These are phyloP conservation scores for Holothuria scabra DNA, from an alignment of 53 echinoderm and acorn worm genomes.

Conservation along the genomic window DNA sequence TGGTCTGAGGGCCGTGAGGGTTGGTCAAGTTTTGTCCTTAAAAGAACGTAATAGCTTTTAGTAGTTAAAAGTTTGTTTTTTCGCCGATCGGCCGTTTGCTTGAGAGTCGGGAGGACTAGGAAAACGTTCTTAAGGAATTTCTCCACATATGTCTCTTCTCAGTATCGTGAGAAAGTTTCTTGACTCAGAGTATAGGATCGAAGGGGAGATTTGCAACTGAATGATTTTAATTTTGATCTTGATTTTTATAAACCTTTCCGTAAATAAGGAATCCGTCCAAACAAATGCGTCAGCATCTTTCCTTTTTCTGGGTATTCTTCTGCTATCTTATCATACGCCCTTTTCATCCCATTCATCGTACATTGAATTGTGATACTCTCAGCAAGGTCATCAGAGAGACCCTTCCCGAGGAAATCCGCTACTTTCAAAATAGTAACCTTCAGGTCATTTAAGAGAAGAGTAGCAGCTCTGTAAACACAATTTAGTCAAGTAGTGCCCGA, in stretches of 20 bases:
- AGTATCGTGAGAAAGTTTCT: no score
- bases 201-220: neutral
- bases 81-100: no score
- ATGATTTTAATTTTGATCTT: neutral
- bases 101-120: no score
- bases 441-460: neutral
- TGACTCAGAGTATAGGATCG: neutral
- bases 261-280: conserved; percentile 53
- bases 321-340: conserved; percentile 47
- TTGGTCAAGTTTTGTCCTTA: no score
- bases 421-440: conserved; percentile 27
- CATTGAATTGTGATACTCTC: conserved; percentile 29
- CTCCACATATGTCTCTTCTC: no score
- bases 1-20: no score
- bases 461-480: no score
- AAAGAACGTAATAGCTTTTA: no score
- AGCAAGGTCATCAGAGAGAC: conserved; percentile 47
- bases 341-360: conserved; percentile 65
- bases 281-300: conserved; percentile 42
- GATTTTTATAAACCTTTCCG: conserved; percentile 52
- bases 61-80: no score
- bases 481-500: no score
- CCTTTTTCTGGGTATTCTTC: conserved; percentile 6
- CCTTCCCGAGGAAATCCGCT: conserved; percentile 60
- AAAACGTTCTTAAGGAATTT: no score